A percentile compares a stretch with the other conserved stretches of the same genome.
phyloP scores from a whole-genome alignment of 2,888 invertebrate species.

The Cacoxenus indagator region DNA sequence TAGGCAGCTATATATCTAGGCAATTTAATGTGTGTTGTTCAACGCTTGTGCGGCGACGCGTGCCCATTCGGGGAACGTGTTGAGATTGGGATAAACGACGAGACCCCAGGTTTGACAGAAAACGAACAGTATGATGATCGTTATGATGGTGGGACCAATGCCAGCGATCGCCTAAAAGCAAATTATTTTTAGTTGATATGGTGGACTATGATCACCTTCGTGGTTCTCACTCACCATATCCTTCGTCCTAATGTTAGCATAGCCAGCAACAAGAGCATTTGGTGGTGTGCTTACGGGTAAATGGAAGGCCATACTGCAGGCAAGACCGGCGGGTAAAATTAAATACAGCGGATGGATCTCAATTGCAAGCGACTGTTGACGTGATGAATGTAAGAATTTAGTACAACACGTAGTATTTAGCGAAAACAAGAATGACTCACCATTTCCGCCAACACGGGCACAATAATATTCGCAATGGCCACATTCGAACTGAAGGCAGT shows the following conservation, averaged over 20 bases:
- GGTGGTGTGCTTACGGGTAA: slow-evolving; percentile 96
- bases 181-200: not conserved
- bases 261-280: slow-evolving; percentile 92
- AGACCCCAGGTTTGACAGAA: slow-evolving; percentile 83
- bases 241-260: slow-evolving; percentile 82
- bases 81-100: slow-evolving; percentile 76
- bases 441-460: slow-evolving; percentile 87
- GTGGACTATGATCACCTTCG: not conserved
- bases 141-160: slow-evolving; percentile 82
- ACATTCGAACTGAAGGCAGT: slow-evolving; percentile 94
- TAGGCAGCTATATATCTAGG: not conserved
- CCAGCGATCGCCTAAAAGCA: slow-evolving; percentile 79
- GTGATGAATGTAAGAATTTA: not conserved
- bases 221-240: slow-evolving; percentile 77
- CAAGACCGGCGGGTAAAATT: slow-evolving; percentile 89
- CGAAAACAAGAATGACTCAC: slow-evolving; percentile 67
- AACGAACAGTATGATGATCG: slow-evolving; percentile 79
- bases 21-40: not conserved
- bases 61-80: slow-evolving; percentile 78
- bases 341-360: slow-evolving; percentile 87
- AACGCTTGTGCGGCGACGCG: slow-evolving; percentile 71
- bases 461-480: slow-evolving; percentile 88
- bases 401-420: not conserved
- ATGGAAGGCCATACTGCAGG: slow-evolving; percentile 94
- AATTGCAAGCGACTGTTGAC: slow-evolving; percentile 71